Base-by-base conservation (phyloP, 2,113 vertebrate species). In the Suricata suricatta region DNA sequence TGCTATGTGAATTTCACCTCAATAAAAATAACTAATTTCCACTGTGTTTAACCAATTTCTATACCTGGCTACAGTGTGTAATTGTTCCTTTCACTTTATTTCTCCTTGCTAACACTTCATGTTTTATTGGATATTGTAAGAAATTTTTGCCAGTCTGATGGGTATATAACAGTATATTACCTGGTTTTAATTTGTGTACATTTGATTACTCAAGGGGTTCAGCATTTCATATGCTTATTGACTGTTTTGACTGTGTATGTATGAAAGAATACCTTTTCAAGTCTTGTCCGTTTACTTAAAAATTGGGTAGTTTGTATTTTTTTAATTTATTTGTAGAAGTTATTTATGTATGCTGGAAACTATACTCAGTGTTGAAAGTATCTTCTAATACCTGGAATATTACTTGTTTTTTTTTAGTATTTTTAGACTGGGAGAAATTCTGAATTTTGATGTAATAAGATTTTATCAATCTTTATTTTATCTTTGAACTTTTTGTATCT, bases 141-240 rank as follows among this genome's bases (percentile, higher is more conserved):
- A 95, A 64, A 57, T 13, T 82, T 93, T 93, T 93, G 23, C 77
- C 35, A 31, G 41, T 68, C 25, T 80, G 63, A 14, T 50, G 64
- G 5, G 12, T 16, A 3, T 88, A 10, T 63, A n/a, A 85, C 33
- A 66, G 9, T 81, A 41, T 80, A 52, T 92, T 87, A 57, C 50
- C 44, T 95, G 81, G 33, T 80, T 96, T 97, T 87, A 95, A 83
- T 25, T 83, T 96, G 44, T 84, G 12, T 90, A 50, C 54, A 74
- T 91, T 80, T 95, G 69, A 80, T 93, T 94, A 79, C 31, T 74
- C 47, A 88, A 92, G 72, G 29, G 38, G 19, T 44, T 80, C 19
- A 60, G 69, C 52, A 35, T 68, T 14, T 54, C 35, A 77, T 50
- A 38, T 60, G 33, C 50, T 94, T 92, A 3, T 66, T 92, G 79